phyloP scores from a whole-genome alignment of 2,113 vertebrate genomes.

The Megaleporinus macrocephalus region DNA sequence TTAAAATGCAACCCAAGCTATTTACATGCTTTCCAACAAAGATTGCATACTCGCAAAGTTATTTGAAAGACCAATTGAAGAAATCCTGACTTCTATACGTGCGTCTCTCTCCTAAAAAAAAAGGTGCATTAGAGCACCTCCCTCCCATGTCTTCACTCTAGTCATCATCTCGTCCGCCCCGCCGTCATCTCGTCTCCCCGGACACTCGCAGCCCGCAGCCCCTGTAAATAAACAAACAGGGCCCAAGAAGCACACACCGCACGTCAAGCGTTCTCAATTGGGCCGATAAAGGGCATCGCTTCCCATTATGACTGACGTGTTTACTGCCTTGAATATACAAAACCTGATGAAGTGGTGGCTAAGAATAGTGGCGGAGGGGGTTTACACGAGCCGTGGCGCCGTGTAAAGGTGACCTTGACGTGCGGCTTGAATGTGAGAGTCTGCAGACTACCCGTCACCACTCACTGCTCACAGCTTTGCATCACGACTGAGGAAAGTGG shows the following conservation, averaged over 20 bases:
- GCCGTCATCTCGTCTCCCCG: conserved; percentile 34
- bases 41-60: neutral
- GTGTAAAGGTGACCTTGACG: conserved; percentile 49
- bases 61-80: too few relatives aligned
- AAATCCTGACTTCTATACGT: neutral
- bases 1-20: neutral
- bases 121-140: too few relatives aligned
- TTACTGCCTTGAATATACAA: conserved; percentile 51
- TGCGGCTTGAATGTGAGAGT: neutral
- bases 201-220: conserved; percentile 18
- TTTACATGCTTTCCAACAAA: neutral
- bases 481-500: neutral
- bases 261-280: conserved; percentile 2
- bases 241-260: neutral
- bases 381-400: conserved; percentile 22
- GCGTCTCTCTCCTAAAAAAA: neutral
- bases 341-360: conserved; percentile 48
- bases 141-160: neutral
- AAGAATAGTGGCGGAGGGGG: conserved; percentile 26
- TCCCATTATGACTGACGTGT: conserved; percentile 55
- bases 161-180: neutral
- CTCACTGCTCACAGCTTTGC: neutral
- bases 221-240: conserved; percentile 43
- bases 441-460: neutral
- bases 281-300: conserved; percentile 49